These are phyloP conservation scores for Ylistrum balloti DNA, from an alignment of 1,140 invertebrate genomes.

Conservation along the genomic window DNA sequence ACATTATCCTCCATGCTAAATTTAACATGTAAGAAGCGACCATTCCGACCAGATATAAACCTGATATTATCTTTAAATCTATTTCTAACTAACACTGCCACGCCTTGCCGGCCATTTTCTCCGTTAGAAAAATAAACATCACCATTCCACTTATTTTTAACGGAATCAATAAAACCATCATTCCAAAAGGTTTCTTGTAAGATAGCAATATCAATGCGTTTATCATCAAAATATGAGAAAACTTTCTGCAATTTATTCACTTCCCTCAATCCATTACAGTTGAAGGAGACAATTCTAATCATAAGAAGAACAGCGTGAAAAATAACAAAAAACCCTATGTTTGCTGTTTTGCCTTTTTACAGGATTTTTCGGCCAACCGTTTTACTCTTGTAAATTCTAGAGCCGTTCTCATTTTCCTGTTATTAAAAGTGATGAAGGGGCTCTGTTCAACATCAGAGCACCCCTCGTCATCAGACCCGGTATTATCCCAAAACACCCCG, in stretches of 20 bases:
- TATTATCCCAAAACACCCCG: too few relatives aligned
- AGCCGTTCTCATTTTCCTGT: too few relatives aligned
- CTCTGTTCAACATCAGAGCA: too few relatives aligned
- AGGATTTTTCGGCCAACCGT: background rate
- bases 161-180: background rate
- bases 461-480: too few relatives aligned
- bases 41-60: background rate
- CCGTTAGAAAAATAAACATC: background rate
- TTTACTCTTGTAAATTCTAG: too few relatives aligned
- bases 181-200: constrained; percentile 55
- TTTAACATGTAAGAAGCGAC: constrained; percentile 46
- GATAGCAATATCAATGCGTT: constrained; percentile 26
- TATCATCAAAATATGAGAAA: constrained; percentile 19
- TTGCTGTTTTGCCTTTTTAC: background rate
- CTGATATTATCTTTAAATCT: constrained; percentile 15
- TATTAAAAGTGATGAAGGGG: too few relatives aligned
- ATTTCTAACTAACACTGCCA: constrained; percentile 50
- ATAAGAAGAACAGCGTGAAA: background rate
- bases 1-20: background rate
- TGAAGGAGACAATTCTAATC: constrained; percentile 41
- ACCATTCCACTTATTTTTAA: constrained; percentile 36
- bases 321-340: background rate
- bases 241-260: constrained; percentile 45
- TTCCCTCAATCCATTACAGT: constrained; percentile 48
- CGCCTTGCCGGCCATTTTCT: constrained; percentile 44